Evolutionary conservation across 2,888 invertebrate species (phyloP).

Genomic region (Polymixis flavicincta): DNA sequence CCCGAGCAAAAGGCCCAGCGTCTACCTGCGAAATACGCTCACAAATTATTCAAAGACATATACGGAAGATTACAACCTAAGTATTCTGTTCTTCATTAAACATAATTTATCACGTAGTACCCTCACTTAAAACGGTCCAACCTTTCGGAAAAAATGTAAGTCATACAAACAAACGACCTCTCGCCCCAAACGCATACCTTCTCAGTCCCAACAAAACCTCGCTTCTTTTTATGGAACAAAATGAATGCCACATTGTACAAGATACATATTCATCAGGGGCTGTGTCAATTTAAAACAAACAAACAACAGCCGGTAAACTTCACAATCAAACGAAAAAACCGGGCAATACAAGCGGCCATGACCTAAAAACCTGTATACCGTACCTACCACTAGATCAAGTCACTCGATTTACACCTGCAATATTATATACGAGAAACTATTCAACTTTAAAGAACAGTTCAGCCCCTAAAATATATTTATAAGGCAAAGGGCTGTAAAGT

Average conservation of each 20-base stretch:
- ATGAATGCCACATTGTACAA: slow-evolving; percentile 49
- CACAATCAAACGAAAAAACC: slow-evolving; percentile 75
- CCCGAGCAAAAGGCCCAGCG: not conserved
- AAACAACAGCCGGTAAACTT: slow-evolving; percentile 71
- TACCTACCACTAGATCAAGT: slow-evolving; percentile 61
- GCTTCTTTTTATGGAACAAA: slow-evolving; percentile 39
- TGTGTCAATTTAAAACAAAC: slow-evolving; percentile 70
- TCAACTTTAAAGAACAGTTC: slow-evolving; percentile 13
- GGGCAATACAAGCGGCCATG: slow-evolving; percentile 72
- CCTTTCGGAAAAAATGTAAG: slow-evolving; percentile 39
- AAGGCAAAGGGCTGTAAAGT: not conserved
- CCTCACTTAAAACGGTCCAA: slow-evolving; percentile 47
- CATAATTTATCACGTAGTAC: slow-evolving; percentile 32
- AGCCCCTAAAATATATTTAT: slow-evolving; percentile 4
- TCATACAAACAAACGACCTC: slow-evolving; percentile 50
- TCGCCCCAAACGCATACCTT: slow-evolving; percentile 43
- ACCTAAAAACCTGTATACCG: slow-evolving; percentile 69
- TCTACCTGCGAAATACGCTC: not conserved
- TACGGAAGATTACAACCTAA: not conserved
- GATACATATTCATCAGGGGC: slow-evolving; percentile 63
- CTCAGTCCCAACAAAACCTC: slow-evolving; percentile 43
- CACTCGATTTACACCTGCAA: slow-evolving; percentile 59
- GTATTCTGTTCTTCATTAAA: slow-evolving; percentile 21
- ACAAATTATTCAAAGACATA: slow-evolving; percentile 1
- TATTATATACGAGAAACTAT: slow-evolving; percentile 24